Evolutionary conservation across 2,113 vertebrate species (phyloP), one percentile per base, ranked within the genome.

Genomic region (Dolichallabes microphthalmus): DNA sequence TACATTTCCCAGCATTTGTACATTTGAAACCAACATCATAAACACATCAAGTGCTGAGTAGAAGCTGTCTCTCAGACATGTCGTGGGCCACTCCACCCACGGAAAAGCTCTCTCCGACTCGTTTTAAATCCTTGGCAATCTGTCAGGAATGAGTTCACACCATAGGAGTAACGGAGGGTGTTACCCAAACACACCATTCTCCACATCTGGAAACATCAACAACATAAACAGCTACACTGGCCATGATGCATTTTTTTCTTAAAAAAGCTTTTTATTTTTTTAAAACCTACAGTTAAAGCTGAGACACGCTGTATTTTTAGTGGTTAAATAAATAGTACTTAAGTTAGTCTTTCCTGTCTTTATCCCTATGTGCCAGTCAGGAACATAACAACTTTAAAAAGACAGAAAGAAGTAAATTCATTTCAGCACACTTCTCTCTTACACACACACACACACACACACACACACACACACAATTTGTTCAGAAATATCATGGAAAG

Each of bases 401-500:
- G 63, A 86, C 82, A 45, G 39, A 45, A 27, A 82, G 55, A 73
- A 52, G 45, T 74, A 78, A 74, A 82, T 88, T 86, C 80, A 84
- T 64, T 88, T 82, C 27, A 55, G 80, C n/a, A 50, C 45, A 12
- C 20, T 35, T 80, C 55, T 27, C 17, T 15, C 39, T 74, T 74
- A 73, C 69, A 53, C 74, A 61, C 55, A 35, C 35, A 64, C 86
- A 84, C 68, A 88, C 89, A 92, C 89, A 73, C 91, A 57, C 86
- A 87, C 82, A 87, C 90, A 92, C 76, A 84, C 64, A 87, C 81
- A 63, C 55, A 64, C 66, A 12, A 78, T 27, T 93, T 93, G 92
- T 93, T 93, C 85, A 87, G 90, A 92, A 93, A 94, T 90, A 92
- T 92, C 90, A 90, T 86, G 91, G 90, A 90, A 88, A 74, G 8